Conservation (phyloP, 2,113 vertebrate genomes). For the Ceyx melanurus region DNA sequence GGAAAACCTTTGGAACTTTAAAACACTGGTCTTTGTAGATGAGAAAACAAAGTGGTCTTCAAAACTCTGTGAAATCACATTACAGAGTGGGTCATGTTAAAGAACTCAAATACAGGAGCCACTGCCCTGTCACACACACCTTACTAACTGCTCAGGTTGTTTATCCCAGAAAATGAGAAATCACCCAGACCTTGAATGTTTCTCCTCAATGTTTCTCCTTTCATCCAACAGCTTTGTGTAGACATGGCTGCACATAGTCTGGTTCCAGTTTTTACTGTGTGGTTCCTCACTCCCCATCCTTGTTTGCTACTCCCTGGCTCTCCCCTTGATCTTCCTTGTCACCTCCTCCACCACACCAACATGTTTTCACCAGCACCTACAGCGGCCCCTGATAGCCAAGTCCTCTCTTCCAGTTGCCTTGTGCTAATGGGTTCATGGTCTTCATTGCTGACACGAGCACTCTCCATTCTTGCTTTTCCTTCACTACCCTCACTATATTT, state of each 20-base stretch:
- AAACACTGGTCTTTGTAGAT: not conserved
- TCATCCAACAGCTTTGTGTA: not conserved
- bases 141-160: not conserved
- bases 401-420: not conserved
- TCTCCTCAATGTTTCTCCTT: not conserved
- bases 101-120: not conserved
- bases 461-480: not conserved
- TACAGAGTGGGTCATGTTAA: not conserved
- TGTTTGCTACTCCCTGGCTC: not conserved
- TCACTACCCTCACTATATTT: not conserved
- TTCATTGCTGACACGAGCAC: fast-evolving
- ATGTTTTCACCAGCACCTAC: not conserved
- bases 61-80: not conserved
- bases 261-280: fast-evolving
- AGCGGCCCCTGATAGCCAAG: not conserved
- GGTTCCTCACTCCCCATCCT: not conserved
- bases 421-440: fast-evolving
- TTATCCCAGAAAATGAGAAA: not conserved
- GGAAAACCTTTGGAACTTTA: not conserved
- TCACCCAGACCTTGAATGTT: not conserved
- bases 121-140: not conserved
- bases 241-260: not conserved
- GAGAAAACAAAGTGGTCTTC: not conserved
- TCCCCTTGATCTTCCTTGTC: not conserved
- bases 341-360: fast-evolving